Conservation (phyloP, 2,888 invertebrate species). For the Sialis fuliginosa region DNA sequence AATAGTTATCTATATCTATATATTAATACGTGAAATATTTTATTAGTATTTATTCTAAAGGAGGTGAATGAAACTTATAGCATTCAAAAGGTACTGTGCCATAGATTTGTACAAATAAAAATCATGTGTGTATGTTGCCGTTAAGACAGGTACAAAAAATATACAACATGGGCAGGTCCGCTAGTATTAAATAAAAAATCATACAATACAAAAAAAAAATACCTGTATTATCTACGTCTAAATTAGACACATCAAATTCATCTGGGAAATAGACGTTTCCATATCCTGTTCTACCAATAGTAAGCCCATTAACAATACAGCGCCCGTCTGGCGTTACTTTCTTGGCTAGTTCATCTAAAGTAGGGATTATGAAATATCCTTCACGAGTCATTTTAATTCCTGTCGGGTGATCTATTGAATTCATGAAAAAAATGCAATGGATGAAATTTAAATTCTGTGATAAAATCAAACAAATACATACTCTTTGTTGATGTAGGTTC, state of each 20-base stretch:
- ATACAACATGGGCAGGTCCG: too few relatives aligned
- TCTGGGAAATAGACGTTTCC: slow-evolving; percentile 80
- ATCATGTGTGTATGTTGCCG: too few relatives aligned
- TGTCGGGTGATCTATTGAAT: background rate
- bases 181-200: background rate
- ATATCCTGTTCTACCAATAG: slow-evolving; percentile 75
- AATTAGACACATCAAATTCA: slow-evolving; percentile 62
- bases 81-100: too few relatives aligned
- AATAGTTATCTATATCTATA: background rate
- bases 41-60: too few relatives aligned
- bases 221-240: slow-evolving; percentile 78
- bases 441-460: background rate
- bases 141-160: too few relatives aligned
- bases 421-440: background rate
- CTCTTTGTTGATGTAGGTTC: too few relatives aligned
- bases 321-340: slow-evolving; percentile 56
- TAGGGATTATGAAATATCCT: slow-evolving; percentile 86
- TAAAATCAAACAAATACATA: too few relatives aligned
- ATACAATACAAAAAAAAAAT: slow-evolving; percentile 2
- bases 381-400: slow-evolving; percentile 36
- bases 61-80: too few relatives aligned
- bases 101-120: too few relatives aligned
- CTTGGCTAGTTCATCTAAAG: slow-evolving; percentile 58
- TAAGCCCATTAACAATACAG: slow-evolving; percentile 73
- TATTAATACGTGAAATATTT: background rate